Conservation (phyloP, 2,888 invertebrate genomes). For the Dicyrtomina minuta region DNA sequence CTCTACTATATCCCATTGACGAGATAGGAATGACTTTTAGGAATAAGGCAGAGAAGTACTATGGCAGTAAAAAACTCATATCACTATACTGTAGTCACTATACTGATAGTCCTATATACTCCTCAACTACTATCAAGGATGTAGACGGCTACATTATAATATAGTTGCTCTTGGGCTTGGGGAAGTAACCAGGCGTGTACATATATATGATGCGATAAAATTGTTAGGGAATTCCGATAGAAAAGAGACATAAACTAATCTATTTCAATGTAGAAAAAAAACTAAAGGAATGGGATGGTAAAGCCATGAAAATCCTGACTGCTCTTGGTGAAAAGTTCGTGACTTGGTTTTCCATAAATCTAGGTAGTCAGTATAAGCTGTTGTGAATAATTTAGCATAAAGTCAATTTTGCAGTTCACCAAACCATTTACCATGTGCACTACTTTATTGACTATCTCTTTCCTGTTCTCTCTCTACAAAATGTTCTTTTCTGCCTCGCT, state of each 20-base stretch:
- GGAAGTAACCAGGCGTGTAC: too few relatives aligned
- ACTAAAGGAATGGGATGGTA: neutral
- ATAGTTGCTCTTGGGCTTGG: too few relatives aligned
- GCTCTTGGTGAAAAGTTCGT: conserved; percentile 40
- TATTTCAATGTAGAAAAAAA: conserved; percentile 20
- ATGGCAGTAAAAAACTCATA: too few relatives aligned
- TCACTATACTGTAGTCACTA: too few relatives aligned
- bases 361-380: conserved; percentile 43
- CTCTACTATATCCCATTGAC: too few relatives aligned
- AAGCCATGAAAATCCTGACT: conserved; percentile 9
- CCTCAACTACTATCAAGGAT: too few relatives aligned
- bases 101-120: too few relatives aligned
- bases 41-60: too few relatives aligned
- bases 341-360: conserved; percentile 46
- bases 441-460: conserved; percentile 43
- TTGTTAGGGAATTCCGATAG: neutral
- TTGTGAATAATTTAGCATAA: conserved; percentile 53
- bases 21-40: too few relatives aligned
- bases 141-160: too few relatives aligned
- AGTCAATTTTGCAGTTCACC: conserved; percentile 54
- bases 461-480: conserved; percentile 41
- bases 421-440: conserved; percentile 53
- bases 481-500: conserved; percentile 5
- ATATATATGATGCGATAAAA: too few relatives aligned
- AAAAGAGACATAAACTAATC: conserved; percentile 9